A percentile compares a stretch with the other conserved stretches of the same genome.
Evolutionary conservation across 2,113 vertebrate genomes (phyloP).

Genomic region (Gallinago media): DNA sequence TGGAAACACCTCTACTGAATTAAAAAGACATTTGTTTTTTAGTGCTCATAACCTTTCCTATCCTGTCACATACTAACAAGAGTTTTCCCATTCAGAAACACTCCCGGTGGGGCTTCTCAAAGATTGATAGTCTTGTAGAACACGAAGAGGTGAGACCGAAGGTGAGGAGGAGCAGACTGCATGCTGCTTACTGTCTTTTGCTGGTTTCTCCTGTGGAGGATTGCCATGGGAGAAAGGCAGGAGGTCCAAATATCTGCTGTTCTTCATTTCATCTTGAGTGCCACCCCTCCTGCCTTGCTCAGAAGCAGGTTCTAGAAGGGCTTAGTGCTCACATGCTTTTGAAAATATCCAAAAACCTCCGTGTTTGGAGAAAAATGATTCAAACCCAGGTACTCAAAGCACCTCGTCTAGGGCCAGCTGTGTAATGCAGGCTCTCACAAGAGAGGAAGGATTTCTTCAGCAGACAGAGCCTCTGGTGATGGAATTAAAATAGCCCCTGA

Average conservation of each 20-base stretch:
- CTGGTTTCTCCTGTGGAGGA: not conserved
- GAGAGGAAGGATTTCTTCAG: not conserved
- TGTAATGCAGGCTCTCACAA: not conserved
- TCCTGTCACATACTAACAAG: not conserved
- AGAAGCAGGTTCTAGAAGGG: not conserved
- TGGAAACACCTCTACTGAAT: not conserved
- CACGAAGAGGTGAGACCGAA: not conserved
- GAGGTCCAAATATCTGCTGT: not conserved
- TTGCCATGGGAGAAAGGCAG: not conserved
- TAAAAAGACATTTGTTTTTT: not conserved
- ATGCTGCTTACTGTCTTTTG: not conserved
- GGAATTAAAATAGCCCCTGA: constrained; percentile 1
- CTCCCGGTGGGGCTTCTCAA: not conserved
- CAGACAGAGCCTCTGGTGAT: not conserved
- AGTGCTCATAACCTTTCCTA: not conserved
- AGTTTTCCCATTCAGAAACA: not conserved
- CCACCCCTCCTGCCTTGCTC: not conserved
- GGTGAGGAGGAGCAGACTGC: not conserved
- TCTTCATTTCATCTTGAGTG: not conserved
- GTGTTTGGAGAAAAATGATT: not conserved
- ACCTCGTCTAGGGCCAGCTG: not conserved
- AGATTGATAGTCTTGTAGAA: not conserved
- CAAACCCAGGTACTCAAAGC: not conserved
- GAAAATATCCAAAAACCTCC: not conserved
- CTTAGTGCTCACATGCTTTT: not conserved